phyloP scores from a whole-genome alignment of 2,113 vertebrate species.

The Gymnobelideus leadbeateri region DNA sequence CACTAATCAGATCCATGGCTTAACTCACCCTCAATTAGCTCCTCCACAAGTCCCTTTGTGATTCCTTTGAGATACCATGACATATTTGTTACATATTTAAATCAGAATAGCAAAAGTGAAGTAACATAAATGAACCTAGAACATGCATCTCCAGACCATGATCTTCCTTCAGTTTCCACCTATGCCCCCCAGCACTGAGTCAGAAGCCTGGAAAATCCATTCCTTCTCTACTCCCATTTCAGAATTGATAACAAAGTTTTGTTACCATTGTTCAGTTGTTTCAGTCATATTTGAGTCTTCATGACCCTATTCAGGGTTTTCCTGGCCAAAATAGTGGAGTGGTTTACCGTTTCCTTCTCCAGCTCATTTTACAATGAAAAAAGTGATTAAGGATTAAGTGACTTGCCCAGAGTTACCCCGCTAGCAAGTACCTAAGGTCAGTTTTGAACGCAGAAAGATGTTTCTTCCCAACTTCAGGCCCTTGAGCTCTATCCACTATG shows the following conservation, averaged over 20 bases:
- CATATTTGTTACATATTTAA: not conserved
- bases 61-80: not conserved
- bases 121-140: not conserved
- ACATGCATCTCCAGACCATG: not conserved
- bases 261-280: not conserved
- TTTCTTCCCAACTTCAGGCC: not conserved
- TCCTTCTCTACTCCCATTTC: not conserved
- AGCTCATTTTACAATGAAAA: not conserved
- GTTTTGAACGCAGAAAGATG: not conserved
- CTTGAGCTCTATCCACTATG: not conserved
- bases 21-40: not conserved
- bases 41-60: not conserved
- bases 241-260: not conserved
- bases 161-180: not conserved
- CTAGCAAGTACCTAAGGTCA: not conserved
- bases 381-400: not conserved
- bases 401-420: not conserved
- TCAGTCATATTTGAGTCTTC: not conserved
- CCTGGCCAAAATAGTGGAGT: not conserved
- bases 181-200: not conserved
- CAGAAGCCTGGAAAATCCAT: not conserved
- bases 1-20: not conserved
- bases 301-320: not conserved
- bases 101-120: not conserved
- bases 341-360: not conserved